Evolutionary conservation across 1,140 invertebrate genomes (phyloP).

Genomic region (Nephotettix cincticeps): DNA sequence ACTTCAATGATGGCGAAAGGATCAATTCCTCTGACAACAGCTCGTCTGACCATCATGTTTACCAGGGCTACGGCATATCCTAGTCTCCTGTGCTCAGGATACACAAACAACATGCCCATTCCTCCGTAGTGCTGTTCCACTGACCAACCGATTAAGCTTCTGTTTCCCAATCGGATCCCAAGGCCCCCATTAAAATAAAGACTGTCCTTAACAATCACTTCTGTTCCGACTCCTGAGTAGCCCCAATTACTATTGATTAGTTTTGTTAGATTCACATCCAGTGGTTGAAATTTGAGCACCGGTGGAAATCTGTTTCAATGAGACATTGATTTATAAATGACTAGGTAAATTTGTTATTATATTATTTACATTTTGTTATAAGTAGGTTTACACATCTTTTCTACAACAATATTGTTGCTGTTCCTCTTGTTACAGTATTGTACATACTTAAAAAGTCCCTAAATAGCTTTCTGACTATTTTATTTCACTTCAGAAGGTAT

Average conservation of each 20-base stretch:
- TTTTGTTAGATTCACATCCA: not conserved
- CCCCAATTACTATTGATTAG: not conserved
- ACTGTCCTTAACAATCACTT: not conserved
- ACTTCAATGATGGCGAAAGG: conserved; percentile 11
- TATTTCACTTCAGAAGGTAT: too few relatives aligned
- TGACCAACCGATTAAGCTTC: not conserved
- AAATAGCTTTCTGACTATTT: too few relatives aligned
- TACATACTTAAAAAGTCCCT: too few relatives aligned
- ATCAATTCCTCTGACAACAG: conserved; percentile 1
- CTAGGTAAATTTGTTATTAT: too few relatives aligned
- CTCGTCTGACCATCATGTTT: not conserved
- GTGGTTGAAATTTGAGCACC: not conserved
- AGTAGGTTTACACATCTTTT: not conserved
- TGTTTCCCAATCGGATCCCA: not conserved
- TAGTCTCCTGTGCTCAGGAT: not conserved
- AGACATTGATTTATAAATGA: too few relatives aligned
- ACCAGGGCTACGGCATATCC: not conserved
- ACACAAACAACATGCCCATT: conserved; percentile 4
- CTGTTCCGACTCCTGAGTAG: not conserved
- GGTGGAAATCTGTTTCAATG: not conserved
- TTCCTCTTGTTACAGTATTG: too few relatives aligned
- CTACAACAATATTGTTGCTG: too few relatives aligned
- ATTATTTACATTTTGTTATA: not conserved
- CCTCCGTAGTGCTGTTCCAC: conserved; percentile 13
- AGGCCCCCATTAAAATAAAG: not conserved